phyloP scores from a whole-genome alignment of 2,113 vertebrate genomes.

The Gymnogyps californianus region DNA sequence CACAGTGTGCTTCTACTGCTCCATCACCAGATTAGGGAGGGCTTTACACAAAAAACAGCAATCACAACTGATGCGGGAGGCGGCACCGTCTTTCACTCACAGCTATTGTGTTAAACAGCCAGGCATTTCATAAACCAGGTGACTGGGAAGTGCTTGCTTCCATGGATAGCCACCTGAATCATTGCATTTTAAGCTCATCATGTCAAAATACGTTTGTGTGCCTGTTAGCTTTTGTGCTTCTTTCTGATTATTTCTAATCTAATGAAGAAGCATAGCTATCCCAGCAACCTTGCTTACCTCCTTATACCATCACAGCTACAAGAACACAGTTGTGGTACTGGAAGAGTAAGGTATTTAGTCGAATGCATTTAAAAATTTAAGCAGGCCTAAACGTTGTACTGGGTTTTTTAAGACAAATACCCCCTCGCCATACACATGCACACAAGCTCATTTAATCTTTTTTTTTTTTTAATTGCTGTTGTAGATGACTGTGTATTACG shows the following conservation, averaged over 20 bases:
- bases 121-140: background rate
- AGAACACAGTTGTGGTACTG: background rate
- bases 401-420: background rate
- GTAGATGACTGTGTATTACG: conserved; percentile 81
- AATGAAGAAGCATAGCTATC: background rate
- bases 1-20: background rate
- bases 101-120: background rate
- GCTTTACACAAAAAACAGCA: background rate
- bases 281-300: background rate
- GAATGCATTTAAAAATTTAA: background rate
- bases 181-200: background rate
- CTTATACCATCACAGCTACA: background rate
- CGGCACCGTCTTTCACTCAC: background rate
- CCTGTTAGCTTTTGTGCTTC: background rate
- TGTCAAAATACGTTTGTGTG: accelerated
- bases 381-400: background rate
- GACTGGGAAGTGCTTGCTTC: background rate
- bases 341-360: background rate
- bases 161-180: background rate
- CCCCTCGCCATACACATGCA: accelerated
- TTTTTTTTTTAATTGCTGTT: background rate
- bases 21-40: background rate
- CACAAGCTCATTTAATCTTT: background rate
- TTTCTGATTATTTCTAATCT: background rate
- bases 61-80: accelerated